phyloP scores from a whole-genome alignment of 2,888 invertebrate genomes.

The Panorpa germanica region DNA sequence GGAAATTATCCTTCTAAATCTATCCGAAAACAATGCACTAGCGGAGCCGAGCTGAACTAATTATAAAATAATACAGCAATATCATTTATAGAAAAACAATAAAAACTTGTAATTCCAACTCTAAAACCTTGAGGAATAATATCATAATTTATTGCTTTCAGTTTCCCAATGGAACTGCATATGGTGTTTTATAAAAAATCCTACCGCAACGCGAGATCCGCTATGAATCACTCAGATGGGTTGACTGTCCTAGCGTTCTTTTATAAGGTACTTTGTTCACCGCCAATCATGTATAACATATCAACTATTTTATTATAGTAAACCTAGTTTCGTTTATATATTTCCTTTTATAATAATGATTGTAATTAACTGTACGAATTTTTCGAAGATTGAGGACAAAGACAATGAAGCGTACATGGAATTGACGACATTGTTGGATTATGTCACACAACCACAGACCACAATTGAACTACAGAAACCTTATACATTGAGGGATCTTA shows the following conservation, averaged over 20 bases:
- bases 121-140: neutral
- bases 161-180: slow-evolving; percentile 60
- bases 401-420: slow-evolving; percentile 32
- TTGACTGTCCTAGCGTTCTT: slow-evolving; percentile 62
- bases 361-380: slow-evolving; percentile 5
- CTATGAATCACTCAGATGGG: slow-evolving; percentile 49
- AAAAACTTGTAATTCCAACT: neutral
- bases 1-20: too few species aligned
- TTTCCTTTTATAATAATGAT: slow-evolving; percentile 3
- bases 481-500: slow-evolving; percentile 31
- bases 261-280: slow-evolving; percentile 39
- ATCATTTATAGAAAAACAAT: neutral
- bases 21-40: too few species aligned
- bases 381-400: slow-evolving; percentile 16
- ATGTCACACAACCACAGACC: slow-evolving; percentile 33
- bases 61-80: too few species aligned
- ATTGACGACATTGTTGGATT: slow-evolving; percentile 32
- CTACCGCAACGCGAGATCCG: slow-evolving; percentile 38
- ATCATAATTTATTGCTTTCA: slow-evolving; percentile 18
- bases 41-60: too few species aligned
- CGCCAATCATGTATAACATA: neutral
- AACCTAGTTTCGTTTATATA: neutral
- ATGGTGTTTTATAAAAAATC: slow-evolving; percentile 53
- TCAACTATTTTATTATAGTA: neutral
- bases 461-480: slow-evolving; percentile 27